A percentile compares a stretch with the other conserved stretches of the same genome.
phyloP scores from a whole-genome alignment of 1,140 invertebrate genomes.

The Chrysopa pallens region DNA sequence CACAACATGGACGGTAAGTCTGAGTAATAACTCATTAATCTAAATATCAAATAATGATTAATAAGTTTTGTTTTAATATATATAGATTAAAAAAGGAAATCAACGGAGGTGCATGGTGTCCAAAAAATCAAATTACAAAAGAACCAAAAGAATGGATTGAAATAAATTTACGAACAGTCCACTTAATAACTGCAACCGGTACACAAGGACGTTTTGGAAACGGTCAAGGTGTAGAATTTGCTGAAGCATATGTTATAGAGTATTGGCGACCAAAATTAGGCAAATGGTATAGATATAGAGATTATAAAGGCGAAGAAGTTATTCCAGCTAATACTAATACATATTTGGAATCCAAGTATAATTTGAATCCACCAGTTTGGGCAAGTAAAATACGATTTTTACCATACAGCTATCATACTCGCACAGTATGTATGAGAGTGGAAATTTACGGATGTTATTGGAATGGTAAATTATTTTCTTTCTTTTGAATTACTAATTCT shows the following conservation, averaged over 20 bases:
- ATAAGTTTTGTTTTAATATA: slow-evolving; percentile 2
- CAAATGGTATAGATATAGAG: slow-evolving; percentile 54
- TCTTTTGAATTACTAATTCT: too few relatives aligned
- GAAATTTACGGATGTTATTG: slow-evolving; percentile 59
- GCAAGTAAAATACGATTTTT: slow-evolving; percentile 55
- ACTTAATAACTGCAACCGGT: slow-evolving; percentile 62
- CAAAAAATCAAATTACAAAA: slow-evolving; percentile 48
- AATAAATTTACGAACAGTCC: slow-evolving; percentile 51
- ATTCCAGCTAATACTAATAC: slow-evolving; percentile 70
- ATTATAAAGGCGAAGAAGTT: slow-evolving; percentile 50
- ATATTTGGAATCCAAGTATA: slow-evolving; percentile 53
- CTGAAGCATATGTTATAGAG: slow-evolving; percentile 59
- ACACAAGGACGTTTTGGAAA: slow-evolving; percentile 77
- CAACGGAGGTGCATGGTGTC: slow-evolving; percentile 35
- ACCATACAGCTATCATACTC: slow-evolving; percentile 49
- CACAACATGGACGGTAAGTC: slow-evolving; percentile 72
- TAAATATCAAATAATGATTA: background rate
- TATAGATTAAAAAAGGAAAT: slow-evolving; percentile 14
- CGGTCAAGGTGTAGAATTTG: slow-evolving; percentile 62
- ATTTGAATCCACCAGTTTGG: slow-evolving; percentile 51
- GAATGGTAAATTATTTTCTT: slow-evolving; percentile 32
- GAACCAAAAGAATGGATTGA: slow-evolving; percentile 62
- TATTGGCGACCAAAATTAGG: slow-evolving; percentile 52
- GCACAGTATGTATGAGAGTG: slow-evolving; percentile 63
- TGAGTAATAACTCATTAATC: background rate